Conservation (phyloP, 2,113 vertebrate species). For the Kryptolebias marmoratus region DNA sequence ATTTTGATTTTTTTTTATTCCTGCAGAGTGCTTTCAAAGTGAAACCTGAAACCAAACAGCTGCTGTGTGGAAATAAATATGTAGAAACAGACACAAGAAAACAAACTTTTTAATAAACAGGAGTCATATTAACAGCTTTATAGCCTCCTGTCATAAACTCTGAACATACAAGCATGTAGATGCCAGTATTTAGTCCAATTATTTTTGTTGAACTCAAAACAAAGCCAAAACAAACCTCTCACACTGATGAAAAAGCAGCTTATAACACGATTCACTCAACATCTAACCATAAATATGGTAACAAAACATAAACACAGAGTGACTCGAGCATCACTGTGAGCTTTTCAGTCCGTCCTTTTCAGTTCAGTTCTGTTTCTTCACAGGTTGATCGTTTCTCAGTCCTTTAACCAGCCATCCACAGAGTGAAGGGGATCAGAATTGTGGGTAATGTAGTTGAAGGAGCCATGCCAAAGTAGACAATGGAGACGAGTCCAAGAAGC, state of each 20-base stretch:
- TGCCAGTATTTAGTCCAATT: not conserved
- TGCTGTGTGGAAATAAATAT: no score
- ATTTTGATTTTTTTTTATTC: no score
- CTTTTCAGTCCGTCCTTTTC: not conserved
- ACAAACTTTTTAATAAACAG: conserved; percentile 57
- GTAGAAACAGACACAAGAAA: conserved; percentile 13
- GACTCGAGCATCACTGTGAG: not conserved
- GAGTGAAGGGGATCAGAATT: conserved; percentile 86
- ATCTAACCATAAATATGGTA: not conserved
- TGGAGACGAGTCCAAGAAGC: conserved; percentile 84
- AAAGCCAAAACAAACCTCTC: not conserved
- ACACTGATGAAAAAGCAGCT: not conserved
- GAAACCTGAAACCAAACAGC: no score
- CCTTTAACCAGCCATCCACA: conserved; percentile 93
- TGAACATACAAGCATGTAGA: conserved; percentile 17
- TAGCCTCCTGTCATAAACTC: not conserved
- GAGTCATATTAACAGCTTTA: conserved; percentile 46
- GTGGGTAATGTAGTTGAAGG: conserved; percentile 88
- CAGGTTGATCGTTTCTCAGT: no score
- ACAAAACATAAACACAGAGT: not conserved
- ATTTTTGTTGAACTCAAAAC: not conserved
- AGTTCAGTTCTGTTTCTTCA: conserved; percentile 22
- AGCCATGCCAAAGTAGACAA: conserved; percentile 84
- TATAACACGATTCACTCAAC: not conserved
- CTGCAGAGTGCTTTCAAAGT: no score